Evolutionary conservation across 2,113 vertebrate species (phyloP), one percentile per base, ranked within the genome.

Genomic region (Hoplias malabaricus): DNA sequence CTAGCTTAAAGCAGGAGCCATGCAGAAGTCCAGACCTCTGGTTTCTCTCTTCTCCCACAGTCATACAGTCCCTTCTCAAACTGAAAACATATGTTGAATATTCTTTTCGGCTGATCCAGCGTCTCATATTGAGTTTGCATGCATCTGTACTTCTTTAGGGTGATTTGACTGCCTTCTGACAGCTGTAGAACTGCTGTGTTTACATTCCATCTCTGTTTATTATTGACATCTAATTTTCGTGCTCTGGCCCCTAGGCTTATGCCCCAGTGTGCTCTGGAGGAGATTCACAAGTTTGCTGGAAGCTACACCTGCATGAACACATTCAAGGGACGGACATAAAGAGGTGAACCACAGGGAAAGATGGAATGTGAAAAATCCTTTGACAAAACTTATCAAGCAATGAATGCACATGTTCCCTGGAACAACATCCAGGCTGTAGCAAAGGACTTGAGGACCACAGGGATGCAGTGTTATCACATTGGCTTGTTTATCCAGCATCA

Each of bases 251-350:
- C 36, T 87, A 99, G 98, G 88, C 94, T 99, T 83, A 94, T 99
- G 84, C 98, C 98, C n/a, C 96, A 98, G 89, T 91, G 94, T 62
- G 97, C 98, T 27, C 93, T 99, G 76, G 96, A 98, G 88, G 96
- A 98, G 89, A 98, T 99, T 89, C 92, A 99, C 89, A 96, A 88
- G 90, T 99, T 99, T 87, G 93, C 96, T 73, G 98, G 98, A 82
- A 95, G 89, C 86, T 99, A 99, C 79, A 98, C 96, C 82, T 99
- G 97, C 89, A 99, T 99, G 98, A 97, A 99, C 90, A 99, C 96
- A 65, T 99, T 99, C 61, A 99, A 98, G 91, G 98, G 96, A 50
- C 90, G 96, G 86, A 96, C 95, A 92, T 98, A 94, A 72, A 34
- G 40, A 10, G 33, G n/a, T n/a, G 14, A n/a, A 12, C 7, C 11